Conservation (phyloP, 2,888 invertebrate genomes). For the Dendrolimus houi region DNA sequence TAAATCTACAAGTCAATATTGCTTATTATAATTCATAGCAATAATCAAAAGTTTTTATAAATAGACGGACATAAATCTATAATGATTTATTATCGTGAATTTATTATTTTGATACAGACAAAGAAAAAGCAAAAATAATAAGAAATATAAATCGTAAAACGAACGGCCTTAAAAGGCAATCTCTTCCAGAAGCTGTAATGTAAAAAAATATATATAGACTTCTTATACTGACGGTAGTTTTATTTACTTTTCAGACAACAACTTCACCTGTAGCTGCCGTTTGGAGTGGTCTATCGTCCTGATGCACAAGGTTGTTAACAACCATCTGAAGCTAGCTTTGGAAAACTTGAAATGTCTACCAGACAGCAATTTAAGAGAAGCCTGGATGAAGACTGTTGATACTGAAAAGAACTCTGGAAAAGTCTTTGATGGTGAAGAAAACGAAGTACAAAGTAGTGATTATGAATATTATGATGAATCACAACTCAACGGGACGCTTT, state of each 20-base stretch:
- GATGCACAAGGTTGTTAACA: slow-evolving; percentile 51
- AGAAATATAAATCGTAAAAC: too few relatives aligned
- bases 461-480: slow-evolving; percentile 65
- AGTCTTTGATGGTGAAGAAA: slow-evolving; percentile 29
- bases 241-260: slow-evolving; percentile 48
- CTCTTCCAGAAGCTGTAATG: too few relatives aligned
- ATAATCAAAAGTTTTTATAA: too few relatives aligned
- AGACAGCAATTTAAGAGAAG: slow-evolving; percentile 34
- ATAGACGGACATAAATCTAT: too few relatives aligned
- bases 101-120: too few relatives aligned
- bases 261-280: slow-evolving; percentile 53
- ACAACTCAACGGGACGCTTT: slow-evolving; percentile 58
- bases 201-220: too few relatives aligned
- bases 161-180: too few relatives aligned
- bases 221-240: not conserved
- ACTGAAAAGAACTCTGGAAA: slow-evolving; percentile 29
- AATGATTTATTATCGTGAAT: too few relatives aligned
- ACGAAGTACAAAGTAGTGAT: slow-evolving; percentile 28
- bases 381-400: slow-evolving; percentile 42
- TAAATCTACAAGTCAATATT: too few relatives aligned
- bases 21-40: too few relatives aligned
- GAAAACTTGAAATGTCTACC: slow-evolving; percentile 61
- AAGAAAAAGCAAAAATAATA: too few relatives aligned
- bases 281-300: slow-evolving; percentile 54
- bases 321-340: slow-evolving; percentile 35